Evolutionary conservation across 2,113 vertebrate genomes (phyloP).

Genomic region (Odontophorus gujanensis): DNA sequence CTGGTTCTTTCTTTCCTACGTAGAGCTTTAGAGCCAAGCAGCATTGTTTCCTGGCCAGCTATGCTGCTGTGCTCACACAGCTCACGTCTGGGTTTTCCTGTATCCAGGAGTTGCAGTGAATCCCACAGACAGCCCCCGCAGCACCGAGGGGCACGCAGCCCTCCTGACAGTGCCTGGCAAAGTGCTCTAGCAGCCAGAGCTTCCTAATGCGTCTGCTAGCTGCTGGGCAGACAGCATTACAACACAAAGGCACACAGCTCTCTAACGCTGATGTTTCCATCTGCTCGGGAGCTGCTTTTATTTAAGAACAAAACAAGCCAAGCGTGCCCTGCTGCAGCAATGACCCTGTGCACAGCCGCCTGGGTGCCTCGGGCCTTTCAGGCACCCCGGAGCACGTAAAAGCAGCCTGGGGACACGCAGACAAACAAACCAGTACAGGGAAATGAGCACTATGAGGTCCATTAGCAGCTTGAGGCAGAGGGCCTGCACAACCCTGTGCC

Average conservation of each 20-base stretch:
- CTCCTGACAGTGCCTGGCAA: not conserved
- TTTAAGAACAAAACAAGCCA: constrained; percentile 22
- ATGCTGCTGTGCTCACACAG: not conserved
- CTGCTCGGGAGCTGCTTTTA: constrained; percentile 27
- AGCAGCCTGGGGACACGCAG: not conserved
- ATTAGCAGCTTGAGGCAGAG: not conserved
- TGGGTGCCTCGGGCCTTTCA: not conserved
- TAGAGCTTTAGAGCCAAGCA: not conserved
- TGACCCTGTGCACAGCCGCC: not conserved
- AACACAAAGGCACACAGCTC: constrained; percentile 8
- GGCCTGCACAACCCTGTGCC: not conserved
- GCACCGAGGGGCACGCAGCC: not conserved
- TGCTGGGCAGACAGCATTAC: constrained; percentile 1
- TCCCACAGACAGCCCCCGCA: not conserved
- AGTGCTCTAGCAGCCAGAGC: constrained; percentile 3
- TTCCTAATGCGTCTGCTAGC: not conserved
- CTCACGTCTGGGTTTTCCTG: not conserved
- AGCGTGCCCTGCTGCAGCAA: accelerated
- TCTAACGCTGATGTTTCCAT: not conserved
- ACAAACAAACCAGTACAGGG: not conserved
- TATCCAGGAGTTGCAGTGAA: not conserved
- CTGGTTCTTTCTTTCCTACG: not conserved
- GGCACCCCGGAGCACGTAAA: not conserved
- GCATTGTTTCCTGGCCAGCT: not conserved
- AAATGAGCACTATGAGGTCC: not conserved